Evolutionary conservation across 2,113 vertebrate genomes (phyloP).

Genomic region (Oceanites oceanicus): DNA sequence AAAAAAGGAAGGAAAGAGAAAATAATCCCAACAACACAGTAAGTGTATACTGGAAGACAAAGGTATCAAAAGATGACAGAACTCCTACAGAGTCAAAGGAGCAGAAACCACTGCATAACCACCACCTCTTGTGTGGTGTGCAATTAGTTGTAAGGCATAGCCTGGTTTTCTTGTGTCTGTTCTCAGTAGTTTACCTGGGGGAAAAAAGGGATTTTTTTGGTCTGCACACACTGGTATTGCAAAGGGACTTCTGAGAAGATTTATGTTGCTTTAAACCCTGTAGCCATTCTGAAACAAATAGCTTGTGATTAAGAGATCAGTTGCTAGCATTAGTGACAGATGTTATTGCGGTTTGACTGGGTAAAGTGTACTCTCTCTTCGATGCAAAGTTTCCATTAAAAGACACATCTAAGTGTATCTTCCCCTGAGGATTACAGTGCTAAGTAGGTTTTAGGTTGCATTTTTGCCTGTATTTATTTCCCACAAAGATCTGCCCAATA

Average conservation of each 20-base stretch:
- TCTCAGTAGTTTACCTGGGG: neutral
- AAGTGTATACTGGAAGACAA: constrained; percentile 30
- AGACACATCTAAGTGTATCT: constrained; percentile 39
- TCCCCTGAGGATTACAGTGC: constrained; percentile 35
- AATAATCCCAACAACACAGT: neutral
- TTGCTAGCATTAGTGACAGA: constrained; percentile 55
- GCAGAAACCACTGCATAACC: neutral
- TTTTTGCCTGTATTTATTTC: constrained; percentile 48
- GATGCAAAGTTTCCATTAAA: constrained; percentile 68
- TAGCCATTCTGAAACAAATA: constrained; percentile 56
- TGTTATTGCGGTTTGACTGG: constrained; percentile 34
- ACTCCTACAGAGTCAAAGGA: neutral
- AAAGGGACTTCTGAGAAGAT: constrained; percentile 30
- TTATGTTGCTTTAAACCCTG: constrained; percentile 32
- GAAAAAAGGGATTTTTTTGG: neutral
- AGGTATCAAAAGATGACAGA: neutral
- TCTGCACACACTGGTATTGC: neutral
- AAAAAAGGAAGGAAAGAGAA: neutral
- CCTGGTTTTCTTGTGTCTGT: neutral
- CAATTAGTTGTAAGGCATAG: neutral
- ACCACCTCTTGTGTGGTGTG: neutral
- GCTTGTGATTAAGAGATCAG: constrained; percentile 64
- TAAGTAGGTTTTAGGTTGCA: constrained; percentile 44
- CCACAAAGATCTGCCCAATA: constrained; percentile 8
- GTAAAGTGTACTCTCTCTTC: constrained; percentile 34